Evolutionary conservation across 2,113 vertebrate species (phyloP).

Genomic region (Cololabis saira): DNA sequence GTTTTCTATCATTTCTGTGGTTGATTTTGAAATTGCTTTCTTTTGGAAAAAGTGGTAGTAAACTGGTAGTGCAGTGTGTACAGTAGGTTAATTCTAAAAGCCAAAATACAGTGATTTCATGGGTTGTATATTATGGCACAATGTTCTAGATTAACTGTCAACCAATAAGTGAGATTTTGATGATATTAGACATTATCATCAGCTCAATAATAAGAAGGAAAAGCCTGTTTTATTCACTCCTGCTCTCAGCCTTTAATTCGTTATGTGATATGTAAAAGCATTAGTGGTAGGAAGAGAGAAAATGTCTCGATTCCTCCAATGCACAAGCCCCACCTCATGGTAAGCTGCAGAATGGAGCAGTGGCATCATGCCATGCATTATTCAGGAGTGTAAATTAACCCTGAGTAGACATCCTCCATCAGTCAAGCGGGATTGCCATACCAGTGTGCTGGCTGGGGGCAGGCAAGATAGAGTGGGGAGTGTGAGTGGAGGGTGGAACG

Average conservation of each 20-base stretch:
- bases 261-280: conserved; percentile 34
- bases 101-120: no score
- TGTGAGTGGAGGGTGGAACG: conserved; percentile 43
- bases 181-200: conserved; percentile 15
- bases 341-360: conserved; percentile 86
- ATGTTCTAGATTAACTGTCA: no score
- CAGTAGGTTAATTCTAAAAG: no score
- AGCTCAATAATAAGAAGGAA: conserved; percentile 77
- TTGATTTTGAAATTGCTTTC: no score
- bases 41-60: no score
- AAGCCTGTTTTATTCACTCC: conserved; percentile 40
- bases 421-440: conserved; percentile 89
- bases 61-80: no score
- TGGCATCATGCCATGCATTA: conserved; percentile 86
- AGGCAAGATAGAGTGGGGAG: conserved; percentile 15
- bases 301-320: conserved; percentile 70
- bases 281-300: conserved; percentile 46
- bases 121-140: no score
- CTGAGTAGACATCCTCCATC: conserved; percentile 90
- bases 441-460: conserved; percentile 72
- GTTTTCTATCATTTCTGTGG: no score
- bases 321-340: conserved; percentile 85
- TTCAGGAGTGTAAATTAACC: conserved; percentile 93
- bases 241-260: conserved; percentile 40
- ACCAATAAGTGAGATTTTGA: no score